Evolutionary conservation across 2,888 invertebrate genomes (phyloP).

Genomic region (Pseudococcus longispinus): DNA sequence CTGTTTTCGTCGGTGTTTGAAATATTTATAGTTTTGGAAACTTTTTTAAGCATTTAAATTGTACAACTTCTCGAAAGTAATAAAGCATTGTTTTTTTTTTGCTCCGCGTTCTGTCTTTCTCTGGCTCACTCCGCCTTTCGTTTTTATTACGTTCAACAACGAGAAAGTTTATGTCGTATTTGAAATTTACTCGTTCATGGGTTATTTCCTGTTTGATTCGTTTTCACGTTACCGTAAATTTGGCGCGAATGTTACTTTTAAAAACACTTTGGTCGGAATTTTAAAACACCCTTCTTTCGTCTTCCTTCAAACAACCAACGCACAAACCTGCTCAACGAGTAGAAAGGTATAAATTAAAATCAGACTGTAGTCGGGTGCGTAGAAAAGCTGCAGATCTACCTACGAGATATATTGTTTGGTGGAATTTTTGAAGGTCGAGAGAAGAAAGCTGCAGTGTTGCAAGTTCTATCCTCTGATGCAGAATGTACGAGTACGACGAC

Average conservation of each 20-base stretch:
- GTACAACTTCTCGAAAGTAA: constrained; percentile 38
- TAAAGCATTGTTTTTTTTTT: constrained; percentile 31
- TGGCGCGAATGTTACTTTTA: constrained; percentile 30
- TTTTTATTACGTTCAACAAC: not conserved
- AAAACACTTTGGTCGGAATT: not conserved
- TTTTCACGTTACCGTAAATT: constrained; percentile 36
- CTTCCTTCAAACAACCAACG: not conserved
- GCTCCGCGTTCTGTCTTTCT: not conserved
- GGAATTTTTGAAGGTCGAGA: not conserved
- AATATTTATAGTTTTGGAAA: constrained; percentile 51
- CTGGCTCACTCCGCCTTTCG: not conserved
- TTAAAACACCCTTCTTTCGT: not conserved
- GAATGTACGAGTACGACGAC: not conserved
- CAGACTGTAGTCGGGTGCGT: not conserved
- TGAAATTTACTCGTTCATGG: constrained; percentile 43
- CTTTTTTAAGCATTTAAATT: constrained; percentile 55
- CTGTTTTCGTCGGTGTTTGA: constrained; percentile 25
- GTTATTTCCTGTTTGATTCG: constrained; percentile 46
- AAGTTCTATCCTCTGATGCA: not conserved
- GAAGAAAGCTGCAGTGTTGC: not conserved
- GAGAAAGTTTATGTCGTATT: constrained; percentile 36
- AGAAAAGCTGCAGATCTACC: not conserved
- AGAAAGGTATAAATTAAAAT: not conserved
- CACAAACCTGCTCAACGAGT: not conserved
- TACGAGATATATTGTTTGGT: too few relatives aligned